These are phyloP conservation scores for Mesocentrotus franciscanus DNA, from an alignment of 53 echinoderm and acorn worm genomes.

Conservation along the genomic window DNA sequence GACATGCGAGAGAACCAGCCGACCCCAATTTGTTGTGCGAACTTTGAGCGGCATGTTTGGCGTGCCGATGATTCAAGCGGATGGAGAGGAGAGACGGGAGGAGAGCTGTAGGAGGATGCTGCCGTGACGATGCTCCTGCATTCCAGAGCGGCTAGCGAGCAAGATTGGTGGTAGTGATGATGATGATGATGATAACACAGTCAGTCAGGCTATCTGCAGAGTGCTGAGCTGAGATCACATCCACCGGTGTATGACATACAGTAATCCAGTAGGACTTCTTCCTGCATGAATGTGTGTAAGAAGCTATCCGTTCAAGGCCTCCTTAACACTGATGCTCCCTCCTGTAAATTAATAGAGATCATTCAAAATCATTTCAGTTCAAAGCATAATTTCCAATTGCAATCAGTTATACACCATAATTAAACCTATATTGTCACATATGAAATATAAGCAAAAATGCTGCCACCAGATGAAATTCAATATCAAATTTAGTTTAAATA, in stretches of 20 bases:
- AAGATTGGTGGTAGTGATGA: constrained; percentile 13
- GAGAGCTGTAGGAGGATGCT: constrained; percentile 34
- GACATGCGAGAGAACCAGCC: constrained; percentile 30
- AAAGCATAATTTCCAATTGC: neutral
- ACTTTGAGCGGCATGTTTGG: constrained; percentile 53
- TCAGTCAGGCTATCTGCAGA: neutral
- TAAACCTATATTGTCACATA: neutral
- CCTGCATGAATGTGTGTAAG: neutral
- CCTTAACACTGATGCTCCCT: neutral
- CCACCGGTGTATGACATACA: neutral
- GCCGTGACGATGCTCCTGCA: constrained; percentile 30
- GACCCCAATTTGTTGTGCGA: constrained; percentile 53
- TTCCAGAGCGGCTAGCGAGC: constrained; percentile 30
- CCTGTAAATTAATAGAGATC: neutral
- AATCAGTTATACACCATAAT: neutral
- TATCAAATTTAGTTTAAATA: neutral
- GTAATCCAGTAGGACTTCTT: neutral
- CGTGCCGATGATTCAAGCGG: constrained; percentile 42
- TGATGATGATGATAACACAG: constrained; percentile 28
- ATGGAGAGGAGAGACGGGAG: neutral
- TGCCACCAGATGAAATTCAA: neutral
- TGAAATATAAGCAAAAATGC: neutral
- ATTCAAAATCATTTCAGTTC: neutral
- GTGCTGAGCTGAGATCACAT: neutral
- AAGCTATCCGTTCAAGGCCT: neutral